These are phyloP conservation scores for Drosophila asahinai DNA, from an alignment of 1,140 invertebrate genomes.

Conservation along the genomic window DNA sequence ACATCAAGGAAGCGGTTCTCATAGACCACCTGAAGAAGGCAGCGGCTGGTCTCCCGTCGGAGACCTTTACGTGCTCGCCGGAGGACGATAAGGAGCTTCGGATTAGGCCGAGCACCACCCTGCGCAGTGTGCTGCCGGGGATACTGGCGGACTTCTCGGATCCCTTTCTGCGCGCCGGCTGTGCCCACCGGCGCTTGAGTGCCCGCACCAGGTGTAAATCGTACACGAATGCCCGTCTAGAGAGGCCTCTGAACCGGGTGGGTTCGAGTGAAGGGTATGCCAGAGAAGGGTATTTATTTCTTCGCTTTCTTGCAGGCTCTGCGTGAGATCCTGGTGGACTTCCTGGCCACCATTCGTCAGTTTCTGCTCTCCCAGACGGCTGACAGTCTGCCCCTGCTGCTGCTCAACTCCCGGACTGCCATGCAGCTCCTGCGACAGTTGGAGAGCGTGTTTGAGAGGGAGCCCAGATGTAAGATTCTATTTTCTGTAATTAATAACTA, in stretches of 20 bases:
- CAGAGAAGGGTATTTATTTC: conserved; percentile 9
- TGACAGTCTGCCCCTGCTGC: conserved; percentile 32
- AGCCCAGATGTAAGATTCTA: conserved; percentile 43
- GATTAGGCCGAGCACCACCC: conserved; percentile 42
- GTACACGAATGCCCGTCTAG: background rate
- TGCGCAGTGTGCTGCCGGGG: conserved; percentile 57
- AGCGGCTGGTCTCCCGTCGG: conserved; percentile 86
- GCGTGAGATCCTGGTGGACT: conserved; percentile 38
- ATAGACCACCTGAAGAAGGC: conserved; percentile 55
- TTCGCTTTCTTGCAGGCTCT: conserved; percentile 43
- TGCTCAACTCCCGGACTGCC: background rate
- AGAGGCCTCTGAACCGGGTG: conserved; percentile 58
- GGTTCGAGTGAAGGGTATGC: conserved; percentile 6
- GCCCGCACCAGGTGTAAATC: conserved; percentile 26
- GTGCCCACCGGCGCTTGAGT: conserved; percentile 58
- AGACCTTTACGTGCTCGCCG: conserved; percentile 72
- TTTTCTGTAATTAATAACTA: background rate
- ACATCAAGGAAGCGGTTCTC: conserved; percentile 17
- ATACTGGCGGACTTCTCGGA: conserved; percentile 47
- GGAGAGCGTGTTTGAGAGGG: conserved; percentile 37
- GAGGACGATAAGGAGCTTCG: conserved; percentile 29
- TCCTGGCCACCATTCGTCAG: conserved; percentile 42
- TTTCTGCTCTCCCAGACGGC: conserved; percentile 33
- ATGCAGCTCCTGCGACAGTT: conserved; percentile 48
- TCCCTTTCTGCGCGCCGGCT: conserved; percentile 70